Conservation (phyloP, 2,888 invertebrate genomes). For the Balanococcus diminutus region DNA sequence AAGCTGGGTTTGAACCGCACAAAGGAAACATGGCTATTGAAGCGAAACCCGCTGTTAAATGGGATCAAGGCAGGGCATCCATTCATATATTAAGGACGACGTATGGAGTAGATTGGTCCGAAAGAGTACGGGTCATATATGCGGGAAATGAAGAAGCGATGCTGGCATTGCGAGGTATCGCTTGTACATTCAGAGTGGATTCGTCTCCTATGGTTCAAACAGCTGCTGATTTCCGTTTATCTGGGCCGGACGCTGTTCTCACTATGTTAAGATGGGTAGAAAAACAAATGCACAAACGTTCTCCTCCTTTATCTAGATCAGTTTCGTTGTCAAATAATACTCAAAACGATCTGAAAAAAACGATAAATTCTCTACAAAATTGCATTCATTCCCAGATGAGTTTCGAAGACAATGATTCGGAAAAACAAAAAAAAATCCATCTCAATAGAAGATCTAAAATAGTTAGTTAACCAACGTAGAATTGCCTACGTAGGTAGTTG, state of each 20-base stretch:
- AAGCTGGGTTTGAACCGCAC: slow-evolving; percentile 61
- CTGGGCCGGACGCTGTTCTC: slow-evolving; percentile 62
- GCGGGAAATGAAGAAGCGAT: slow-evolving; percentile 63
- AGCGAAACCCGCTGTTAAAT: slow-evolving; percentile 62
- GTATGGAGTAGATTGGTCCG: slow-evolving; percentile 63
- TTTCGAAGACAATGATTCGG: slow-evolving; percentile 59
- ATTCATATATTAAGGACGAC: slow-evolving; percentile 62
- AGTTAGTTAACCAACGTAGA: neutral
- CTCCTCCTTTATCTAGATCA: slow-evolving; percentile 58
- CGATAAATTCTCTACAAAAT: slow-evolving; percentile 56
- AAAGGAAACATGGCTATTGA: slow-evolving; percentile 62
- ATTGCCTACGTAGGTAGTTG: too few relatives aligned
- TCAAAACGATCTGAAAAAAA: slow-evolving; percentile 52
- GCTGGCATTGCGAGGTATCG: slow-evolving; percentile 62
- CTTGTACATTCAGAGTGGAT: slow-evolving; percentile 62
- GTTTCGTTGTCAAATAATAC: slow-evolving; percentile 48
- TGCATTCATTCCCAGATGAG: slow-evolving; percentile 60
- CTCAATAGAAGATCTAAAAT: slow-evolving; percentile 53
- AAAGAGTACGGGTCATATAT: slow-evolving; percentile 62
- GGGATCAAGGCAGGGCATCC: slow-evolving; percentile 63
- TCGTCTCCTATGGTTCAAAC: slow-evolving; percentile 61
- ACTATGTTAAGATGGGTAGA: slow-evolving; percentile 62
- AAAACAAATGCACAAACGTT: slow-evolving; percentile 60
- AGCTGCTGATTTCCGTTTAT: slow-evolving; percentile 62
- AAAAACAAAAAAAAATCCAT: slow-evolving; percentile 56